Percentiles rank a stretch among this genome's conserved stretches.
Conservation (phyloP, 2,797 vertebrate genomes). For the Hippoglossus hippoglossus region DNA sequence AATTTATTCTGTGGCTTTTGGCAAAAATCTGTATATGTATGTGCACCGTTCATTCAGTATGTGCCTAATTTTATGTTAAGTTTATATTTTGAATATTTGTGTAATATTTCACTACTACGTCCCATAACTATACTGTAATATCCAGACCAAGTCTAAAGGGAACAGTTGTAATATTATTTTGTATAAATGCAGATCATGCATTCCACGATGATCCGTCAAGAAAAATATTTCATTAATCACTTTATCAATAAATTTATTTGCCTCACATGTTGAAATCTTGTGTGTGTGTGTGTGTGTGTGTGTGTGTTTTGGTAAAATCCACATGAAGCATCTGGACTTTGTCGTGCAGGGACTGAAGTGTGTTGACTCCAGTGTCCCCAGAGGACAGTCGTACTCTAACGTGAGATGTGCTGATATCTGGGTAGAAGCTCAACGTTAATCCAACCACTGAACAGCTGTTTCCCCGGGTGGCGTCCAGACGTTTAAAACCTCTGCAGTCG, state of each 20-base stretch:
- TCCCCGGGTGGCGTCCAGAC: slow-evolving; percentile 24
- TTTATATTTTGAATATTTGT: slow-evolving; percentile 76
- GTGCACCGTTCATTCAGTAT: slow-evolving; percentile 49
- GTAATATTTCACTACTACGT: slow-evolving; percentile 51
- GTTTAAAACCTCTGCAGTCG: slow-evolving; percentile 48
- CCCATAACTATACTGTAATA: slow-evolving; percentile 49
- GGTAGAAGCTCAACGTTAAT: slow-evolving; percentile 30
- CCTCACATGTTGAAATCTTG: slow-evolving; percentile 8
- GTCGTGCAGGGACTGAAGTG: too few species aligned
- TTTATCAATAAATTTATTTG: slow-evolving; percentile 76
- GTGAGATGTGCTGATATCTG: slow-evolving; percentile 5
- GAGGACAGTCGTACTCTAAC: too few species aligned
- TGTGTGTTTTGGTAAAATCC: background rate
- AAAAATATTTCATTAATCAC: slow-evolving; percentile 61
- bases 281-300: background rate
- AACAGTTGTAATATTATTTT: slow-evolving; percentile 52
- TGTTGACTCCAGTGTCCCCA: too few species aligned
- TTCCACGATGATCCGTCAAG: slow-evolving; percentile 43
- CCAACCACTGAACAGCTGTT: slow-evolving; percentile 58
- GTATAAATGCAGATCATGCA: slow-evolving; percentile 46
- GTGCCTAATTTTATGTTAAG: slow-evolving; percentile 84
- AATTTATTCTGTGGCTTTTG: slow-evolving; percentile 59
- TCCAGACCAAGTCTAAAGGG: slow-evolving; percentile 58
- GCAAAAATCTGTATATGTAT: slow-evolving; percentile 35
- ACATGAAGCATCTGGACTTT: too few species aligned